These are phyloP conservation scores for Spisula solida DNA, from an alignment of 2,888 invertebrate species.

Conservation along the genomic window DNA sequence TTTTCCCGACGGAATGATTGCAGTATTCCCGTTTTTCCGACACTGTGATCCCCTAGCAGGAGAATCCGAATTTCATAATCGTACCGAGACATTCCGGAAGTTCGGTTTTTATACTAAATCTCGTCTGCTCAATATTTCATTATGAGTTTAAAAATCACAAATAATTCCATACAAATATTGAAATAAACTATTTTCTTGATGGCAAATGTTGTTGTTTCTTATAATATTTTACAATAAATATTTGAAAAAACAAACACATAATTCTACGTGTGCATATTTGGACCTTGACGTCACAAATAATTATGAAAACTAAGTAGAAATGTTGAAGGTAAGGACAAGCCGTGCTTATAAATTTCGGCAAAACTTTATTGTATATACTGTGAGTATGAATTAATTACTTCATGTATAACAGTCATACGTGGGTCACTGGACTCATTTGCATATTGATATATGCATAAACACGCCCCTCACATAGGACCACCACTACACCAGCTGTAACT, in stretches of 20 bases:
- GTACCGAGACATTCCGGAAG: slow-evolving; percentile 48
- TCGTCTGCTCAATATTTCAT: neutral
- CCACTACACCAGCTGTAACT: too few species aligned
- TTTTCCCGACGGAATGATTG: slow-evolving; percentile 54
- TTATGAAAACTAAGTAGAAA: neutral
- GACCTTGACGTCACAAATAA: neutral
- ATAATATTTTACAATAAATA: neutral
- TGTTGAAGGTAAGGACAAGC: neutral
- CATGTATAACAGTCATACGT: neutral
- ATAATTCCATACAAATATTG: neutral
- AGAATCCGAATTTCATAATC: slow-evolving; percentile 61
- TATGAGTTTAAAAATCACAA: neutral
- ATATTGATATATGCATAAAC: neutral
- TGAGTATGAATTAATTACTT: neutral
- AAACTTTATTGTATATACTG: neutral
- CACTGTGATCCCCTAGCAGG: slow-evolving; percentile 64
- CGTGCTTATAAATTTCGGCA: neutral
- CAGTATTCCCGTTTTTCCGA: slow-evolving; percentile 67
- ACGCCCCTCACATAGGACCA: neutral
- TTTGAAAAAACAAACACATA: neutral
- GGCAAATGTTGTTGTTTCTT: neutral
- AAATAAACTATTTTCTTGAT: neutral
- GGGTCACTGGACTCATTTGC: neutral
- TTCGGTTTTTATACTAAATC: neutral
- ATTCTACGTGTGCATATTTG: neutral